Conservation (phyloP, 2,113 vertebrate genomes). For the Heterotis niloticus region DNA sequence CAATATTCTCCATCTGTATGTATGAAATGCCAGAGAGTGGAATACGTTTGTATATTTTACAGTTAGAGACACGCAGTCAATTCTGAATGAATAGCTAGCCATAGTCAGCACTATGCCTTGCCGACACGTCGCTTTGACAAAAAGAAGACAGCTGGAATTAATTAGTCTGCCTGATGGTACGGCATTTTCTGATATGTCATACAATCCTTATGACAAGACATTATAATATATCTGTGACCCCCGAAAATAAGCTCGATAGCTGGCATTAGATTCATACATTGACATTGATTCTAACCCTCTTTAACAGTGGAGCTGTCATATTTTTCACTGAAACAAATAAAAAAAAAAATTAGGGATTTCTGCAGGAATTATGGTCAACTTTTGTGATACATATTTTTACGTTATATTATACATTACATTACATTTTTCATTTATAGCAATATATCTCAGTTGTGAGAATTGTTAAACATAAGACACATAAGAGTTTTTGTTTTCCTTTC, state of each 20-base stretch:
- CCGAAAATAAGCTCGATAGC: conserved; percentile 16
- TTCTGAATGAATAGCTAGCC: background rate
- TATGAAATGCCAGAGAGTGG: background rate
- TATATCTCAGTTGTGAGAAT: no score
- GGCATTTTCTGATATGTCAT: conserved; percentile 22
- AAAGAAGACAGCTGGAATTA: conserved; percentile 23
- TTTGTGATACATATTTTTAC: no score
- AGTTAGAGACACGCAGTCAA: background rate
- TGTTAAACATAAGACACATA: no score
- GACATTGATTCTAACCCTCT: conserved; percentile 24
- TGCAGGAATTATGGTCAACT: background rate
- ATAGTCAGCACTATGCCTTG: background rate
- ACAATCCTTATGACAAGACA: conserved; percentile 20
- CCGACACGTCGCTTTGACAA: conserved; percentile 8
- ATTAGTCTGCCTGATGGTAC: conserved; percentile 15
- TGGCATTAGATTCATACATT: conserved; percentile 18
- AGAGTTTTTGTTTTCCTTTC: background rate
- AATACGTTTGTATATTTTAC: background rate
- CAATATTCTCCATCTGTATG: background rate
- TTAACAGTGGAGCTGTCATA: conserved; percentile 18
- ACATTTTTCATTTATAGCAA: no score
- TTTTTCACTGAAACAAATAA: conserved; percentile 13
- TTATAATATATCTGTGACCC: conserved; percentile 12
- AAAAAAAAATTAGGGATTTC: conserved; percentile 20
- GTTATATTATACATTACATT: no score